These are phyloP conservation scores for Phyllotreta cruciferae DNA, from an alignment of 2,888 invertebrate genomes.

Conservation along the genomic window DNA sequence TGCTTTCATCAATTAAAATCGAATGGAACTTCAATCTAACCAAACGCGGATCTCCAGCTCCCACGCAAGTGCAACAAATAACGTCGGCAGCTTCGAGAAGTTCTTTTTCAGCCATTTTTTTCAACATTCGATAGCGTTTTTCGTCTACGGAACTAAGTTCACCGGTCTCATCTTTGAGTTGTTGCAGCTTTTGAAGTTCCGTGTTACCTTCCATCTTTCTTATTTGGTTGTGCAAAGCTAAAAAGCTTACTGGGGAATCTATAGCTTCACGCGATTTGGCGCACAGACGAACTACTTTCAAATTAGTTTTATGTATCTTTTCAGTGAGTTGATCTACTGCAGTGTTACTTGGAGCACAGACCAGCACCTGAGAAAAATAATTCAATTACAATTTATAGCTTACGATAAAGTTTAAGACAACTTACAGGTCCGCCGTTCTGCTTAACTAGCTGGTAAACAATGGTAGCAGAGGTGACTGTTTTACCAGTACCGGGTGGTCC, in stretches of 20 bases:
- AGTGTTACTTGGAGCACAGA: slow-evolving; percentile 98
- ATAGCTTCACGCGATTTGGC: slow-evolving; percentile 98
- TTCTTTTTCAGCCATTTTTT: slow-evolving; percentile 89
- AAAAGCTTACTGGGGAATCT: slow-evolving; percentile 95
- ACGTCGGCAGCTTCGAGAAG: slow-evolving; percentile 96
- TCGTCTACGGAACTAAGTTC: slow-evolving; percentile 96
- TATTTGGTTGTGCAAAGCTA: slow-evolving; percentile 97
- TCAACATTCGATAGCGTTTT: slow-evolving; percentile 87
- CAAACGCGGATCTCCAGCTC: slow-evolving; percentile 96
- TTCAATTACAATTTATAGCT: not conserved
- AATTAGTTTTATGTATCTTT: slow-evolving; percentile 96
- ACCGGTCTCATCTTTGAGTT: slow-evolving; percentile 97
- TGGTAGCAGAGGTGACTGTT: slow-evolving; percentile 98
- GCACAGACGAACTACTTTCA: slow-evolving; percentile 87
- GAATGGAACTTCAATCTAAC: slow-evolving; percentile 93
- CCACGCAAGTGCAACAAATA: slow-evolving; percentile 98
- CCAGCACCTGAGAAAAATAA: slow-evolving; percentile 66
- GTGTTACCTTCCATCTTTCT: slow-evolving; percentile 92
- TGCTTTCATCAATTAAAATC: slow-evolving; percentile 95
- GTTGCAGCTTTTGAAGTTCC: slow-evolving; percentile 93
- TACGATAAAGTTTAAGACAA: not conserved
- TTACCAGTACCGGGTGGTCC: slow-evolving; percentile 98
- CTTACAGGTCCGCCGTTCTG: slow-evolving; percentile 86
- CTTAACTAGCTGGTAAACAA: slow-evolving; percentile 96
- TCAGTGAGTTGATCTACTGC: slow-evolving; percentile 99